Percentiles rank a stretch among this genome's conserved stretches.
Evolutionary conservation across 2,113 vertebrate species (phyloP).

Genomic region (Merops nubicus): DNA sequence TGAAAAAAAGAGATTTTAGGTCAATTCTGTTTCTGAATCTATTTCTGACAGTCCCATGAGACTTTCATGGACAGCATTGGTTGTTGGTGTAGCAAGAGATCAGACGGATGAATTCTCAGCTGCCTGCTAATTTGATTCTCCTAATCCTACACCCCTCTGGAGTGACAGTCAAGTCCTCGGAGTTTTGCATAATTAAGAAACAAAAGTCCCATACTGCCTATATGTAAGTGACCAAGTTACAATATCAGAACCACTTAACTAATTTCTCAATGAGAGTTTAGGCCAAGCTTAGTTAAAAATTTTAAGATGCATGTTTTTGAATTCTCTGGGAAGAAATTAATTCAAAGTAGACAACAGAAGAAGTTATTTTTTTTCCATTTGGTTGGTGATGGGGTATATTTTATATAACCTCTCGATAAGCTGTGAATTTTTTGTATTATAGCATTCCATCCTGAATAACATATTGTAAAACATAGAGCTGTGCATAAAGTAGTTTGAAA

Average conservation of each 20-base stretch:
- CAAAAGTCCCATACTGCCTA: neutral
- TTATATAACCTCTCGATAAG: neutral
- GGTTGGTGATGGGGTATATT: neutral
- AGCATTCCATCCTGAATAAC: neutral
- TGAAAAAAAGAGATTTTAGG: neutral
- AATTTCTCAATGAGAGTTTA: neutral
- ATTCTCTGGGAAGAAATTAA: neutral
- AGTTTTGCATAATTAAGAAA: neutral
- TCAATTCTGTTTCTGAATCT: neutral
- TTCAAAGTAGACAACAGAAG: neutral
- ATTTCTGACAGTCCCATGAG: neutral
- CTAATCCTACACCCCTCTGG: neutral
- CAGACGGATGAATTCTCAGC: neutral
- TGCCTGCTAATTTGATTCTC: neutral
- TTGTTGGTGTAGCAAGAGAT: neutral
- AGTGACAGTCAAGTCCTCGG: neutral
- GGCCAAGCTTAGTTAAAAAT: neutral
- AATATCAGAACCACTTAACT: neutral
- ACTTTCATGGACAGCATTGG: neutral
- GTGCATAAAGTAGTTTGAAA: neutral
- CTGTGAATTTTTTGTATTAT: neutral
- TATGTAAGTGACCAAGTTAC: neutral
- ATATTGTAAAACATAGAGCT: neutral
- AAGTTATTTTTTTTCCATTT: neutral
- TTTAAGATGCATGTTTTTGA: neutral